Evolutionary conservation across 1,140 invertebrate species (phyloP), one percentile per base, ranked within the genome.

Genomic region (Riptortus pedestris): DNA sequence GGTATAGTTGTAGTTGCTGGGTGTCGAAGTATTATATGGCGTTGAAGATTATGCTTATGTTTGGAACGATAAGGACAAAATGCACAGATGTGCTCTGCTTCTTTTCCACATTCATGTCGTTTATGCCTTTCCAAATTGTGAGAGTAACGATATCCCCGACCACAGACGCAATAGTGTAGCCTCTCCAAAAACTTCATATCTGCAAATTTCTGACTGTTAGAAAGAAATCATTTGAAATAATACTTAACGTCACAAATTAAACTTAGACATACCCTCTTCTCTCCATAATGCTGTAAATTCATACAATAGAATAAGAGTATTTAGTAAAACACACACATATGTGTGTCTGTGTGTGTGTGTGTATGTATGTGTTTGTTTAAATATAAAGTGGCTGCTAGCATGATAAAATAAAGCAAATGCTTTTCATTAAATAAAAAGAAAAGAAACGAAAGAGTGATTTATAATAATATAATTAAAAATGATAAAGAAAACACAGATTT

Each of bases 61-160:
- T 64, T 67, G 1, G 62, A 28, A n/a, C 55, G 33, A 33, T 67
- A 67, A 7, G 62, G 57, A 31, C 66, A 67, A 5, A 47, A 14
- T 16, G 70, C 68, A 67, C 79, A 79, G 7, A 72, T 71, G 64
- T 77, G 79, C 62, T 74, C 71, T 24, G 78, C 78, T 57, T 76
- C 74, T 43, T 77, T 74, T 26, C 78, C 78, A 65, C 79, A 80
- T 66, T 80, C 79, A 52, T 79, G 75, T 43, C 75, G 78, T 66
- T 78, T 69, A 69, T 82, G 80, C 4, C 76, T 72, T 61, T 74
- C 75, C 68, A 81, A 74, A 68, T 80, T 80, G 31, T 79, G 73
- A 18, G 77, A 70, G 70, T 79, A 76, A 0, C 75, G 73, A 66
- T 81, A 81, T 2, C 71, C 72, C 69, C 81, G 79, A 58, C 74